These are phyloP conservation scores for Lithobates pipiens DNA, from an alignment of 2,797 vertebrate genomes.

Conservation along the genomic window DNA sequence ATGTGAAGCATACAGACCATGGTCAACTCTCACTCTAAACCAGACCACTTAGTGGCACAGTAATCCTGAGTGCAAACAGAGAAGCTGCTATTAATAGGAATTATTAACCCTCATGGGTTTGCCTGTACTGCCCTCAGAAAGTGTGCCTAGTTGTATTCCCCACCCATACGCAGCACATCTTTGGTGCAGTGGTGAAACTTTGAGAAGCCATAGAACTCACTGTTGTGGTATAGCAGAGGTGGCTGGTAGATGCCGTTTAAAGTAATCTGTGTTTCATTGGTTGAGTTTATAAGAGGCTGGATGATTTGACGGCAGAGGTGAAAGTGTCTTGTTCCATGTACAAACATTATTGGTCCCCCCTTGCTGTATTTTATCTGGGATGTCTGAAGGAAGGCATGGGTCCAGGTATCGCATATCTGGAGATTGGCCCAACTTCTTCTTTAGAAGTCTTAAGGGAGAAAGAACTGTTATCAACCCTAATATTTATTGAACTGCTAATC, in stretches of 20 bases:
- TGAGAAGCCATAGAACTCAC: constrained; percentile 97
- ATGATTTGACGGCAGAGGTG: constrained; percentile 84
- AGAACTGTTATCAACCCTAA: background rate
- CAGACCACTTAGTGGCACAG: too few species aligned
- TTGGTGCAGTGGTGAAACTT: constrained; percentile 98
- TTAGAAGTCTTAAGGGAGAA: constrained; percentile 75
- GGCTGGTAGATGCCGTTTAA: constrained; percentile 93
- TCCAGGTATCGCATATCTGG: constrained; percentile 82
- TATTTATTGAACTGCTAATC: too few species aligned
- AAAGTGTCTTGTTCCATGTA: constrained; percentile 92
- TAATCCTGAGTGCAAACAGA: too few species aligned
- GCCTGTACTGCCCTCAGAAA: constrained; percentile 72
- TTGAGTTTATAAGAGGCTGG: constrained; percentile 90
- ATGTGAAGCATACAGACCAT: too few species aligned
- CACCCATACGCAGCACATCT: constrained; percentile 94
- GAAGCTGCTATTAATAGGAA: too few species aligned
- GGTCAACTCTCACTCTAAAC: too few species aligned
- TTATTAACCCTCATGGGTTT: too few species aligned
- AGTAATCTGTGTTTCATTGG: constrained; percentile 85
- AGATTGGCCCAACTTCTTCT: constrained; percentile 79
- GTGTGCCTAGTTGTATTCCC: constrained; percentile 85
- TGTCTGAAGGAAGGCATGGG: constrained; percentile 91
- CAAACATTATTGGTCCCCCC: constrained; percentile 73
- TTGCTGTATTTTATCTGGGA: constrained; percentile 84
- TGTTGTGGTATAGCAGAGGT: constrained; percentile 85